Evolutionary conservation across 2,888 invertebrate genomes (phyloP).

Genomic region (Latheticus oryzae): DNA sequence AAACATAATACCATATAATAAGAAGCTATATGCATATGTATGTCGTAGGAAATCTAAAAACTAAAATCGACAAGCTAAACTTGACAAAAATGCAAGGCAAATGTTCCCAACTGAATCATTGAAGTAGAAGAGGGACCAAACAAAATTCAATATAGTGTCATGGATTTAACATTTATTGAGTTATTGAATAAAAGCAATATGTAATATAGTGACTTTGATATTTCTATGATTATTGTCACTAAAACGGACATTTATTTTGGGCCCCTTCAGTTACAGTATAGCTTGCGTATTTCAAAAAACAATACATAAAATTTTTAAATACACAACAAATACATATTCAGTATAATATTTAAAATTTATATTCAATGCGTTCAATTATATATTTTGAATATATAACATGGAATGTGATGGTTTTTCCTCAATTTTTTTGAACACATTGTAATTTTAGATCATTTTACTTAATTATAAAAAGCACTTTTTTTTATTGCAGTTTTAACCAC

Average conservation of each 20-base stretch:
- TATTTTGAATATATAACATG: constrained; percentile 39
- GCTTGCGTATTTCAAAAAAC: constrained; percentile 49
- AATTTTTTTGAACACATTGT: constrained; percentile 51
- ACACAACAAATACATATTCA: constrained; percentile 50
- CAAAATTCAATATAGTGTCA: constrained; percentile 30
- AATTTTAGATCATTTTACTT: constrained; percentile 36
- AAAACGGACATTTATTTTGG: constrained; percentile 48
- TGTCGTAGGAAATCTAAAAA: constrained; percentile 44
- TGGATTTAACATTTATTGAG: constrained; percentile 36
- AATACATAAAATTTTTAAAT: constrained; percentile 55
- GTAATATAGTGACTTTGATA: constrained; percentile 43
- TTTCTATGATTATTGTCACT: constrained; percentile 52
- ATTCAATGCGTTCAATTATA: constrained; percentile 33
- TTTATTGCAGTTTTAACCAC: constrained; percentile 39
- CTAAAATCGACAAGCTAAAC: constrained; percentile 52
- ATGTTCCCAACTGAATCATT: constrained; percentile 47
- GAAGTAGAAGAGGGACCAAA: constrained; percentile 39
- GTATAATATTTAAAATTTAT: constrained; percentile 39
- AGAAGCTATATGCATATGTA: constrained; percentile 45
- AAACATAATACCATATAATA: constrained; percentile 49
- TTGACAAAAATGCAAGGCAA: constrained; percentile 53
- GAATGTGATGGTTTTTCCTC: constrained; percentile 43
- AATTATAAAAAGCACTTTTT: constrained; percentile 33
- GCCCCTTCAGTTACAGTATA: constrained; percentile 49
- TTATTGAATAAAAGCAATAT: constrained; percentile 42